These are phyloP conservation scores for Petrosia ficiformis DNA, from an alignment of 37 sponge, comb jelly and placozoan species.

Conservation along the genomic window DNA sequence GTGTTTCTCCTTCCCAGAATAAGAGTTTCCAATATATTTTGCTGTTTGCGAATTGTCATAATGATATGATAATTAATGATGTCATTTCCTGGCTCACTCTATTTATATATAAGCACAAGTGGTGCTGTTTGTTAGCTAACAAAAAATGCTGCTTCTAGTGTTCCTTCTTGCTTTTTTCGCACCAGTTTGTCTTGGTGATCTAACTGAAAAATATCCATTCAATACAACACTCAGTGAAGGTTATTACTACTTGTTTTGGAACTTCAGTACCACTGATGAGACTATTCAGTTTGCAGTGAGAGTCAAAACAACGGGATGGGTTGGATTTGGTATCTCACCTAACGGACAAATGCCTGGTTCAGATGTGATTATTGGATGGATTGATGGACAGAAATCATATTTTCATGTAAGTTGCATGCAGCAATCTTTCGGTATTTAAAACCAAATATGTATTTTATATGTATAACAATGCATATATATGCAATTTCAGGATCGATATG, in stretches of 20 bases:
- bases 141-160: no score
- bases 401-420: constrained; percentile 1
- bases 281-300: constrained; percentile 35
- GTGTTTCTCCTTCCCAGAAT: no score
- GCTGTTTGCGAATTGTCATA: no score
- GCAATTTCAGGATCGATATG: constrained; percentile 57
- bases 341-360: constrained; percentile 44
- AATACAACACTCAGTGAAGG: neutral
- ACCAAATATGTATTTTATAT: no score
- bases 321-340: constrained; percentile 31
- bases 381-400: neutral
- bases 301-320: constrained; percentile 39
- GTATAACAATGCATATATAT: no score
- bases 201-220: neutral
- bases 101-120: no score
- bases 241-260: constrained; percentile 30
- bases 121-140: no score
- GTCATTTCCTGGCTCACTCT: no score
- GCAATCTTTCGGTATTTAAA: neutral
- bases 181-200: no score
- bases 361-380: constrained; percentile 53
- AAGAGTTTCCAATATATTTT: no score
- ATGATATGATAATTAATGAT: no score
- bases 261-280: neutral
- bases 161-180: no score